These are phyloP conservation scores for Theretra japonica DNA, from an alignment of 2,888 invertebrate genomes.

Conservation along the genomic window DNA sequence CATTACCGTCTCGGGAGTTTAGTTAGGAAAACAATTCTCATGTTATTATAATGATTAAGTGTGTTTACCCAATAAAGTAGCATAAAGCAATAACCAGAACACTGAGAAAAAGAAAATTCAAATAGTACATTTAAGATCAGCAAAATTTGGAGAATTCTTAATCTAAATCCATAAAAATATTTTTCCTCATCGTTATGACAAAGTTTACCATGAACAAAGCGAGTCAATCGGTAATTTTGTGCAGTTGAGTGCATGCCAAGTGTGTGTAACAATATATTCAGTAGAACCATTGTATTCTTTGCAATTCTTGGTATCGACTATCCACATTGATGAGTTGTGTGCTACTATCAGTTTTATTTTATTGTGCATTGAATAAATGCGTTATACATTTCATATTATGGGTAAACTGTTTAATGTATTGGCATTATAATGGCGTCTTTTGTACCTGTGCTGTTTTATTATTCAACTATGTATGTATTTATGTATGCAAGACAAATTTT, in stretches of 20 bases:
- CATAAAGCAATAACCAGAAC: no score
- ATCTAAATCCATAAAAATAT: neutral
- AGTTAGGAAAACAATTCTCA: no score
- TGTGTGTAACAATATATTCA: constrained; percentile 11
- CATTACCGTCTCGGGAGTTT: no score
- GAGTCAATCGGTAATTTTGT: neutral
- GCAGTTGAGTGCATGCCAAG: constrained; percentile 15
- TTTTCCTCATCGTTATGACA: constrained; percentile 10
- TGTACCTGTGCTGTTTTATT: no score
- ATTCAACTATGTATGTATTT: no score
- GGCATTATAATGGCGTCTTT: no score
- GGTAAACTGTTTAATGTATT: neutral
- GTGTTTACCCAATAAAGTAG: no score
- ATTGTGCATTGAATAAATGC: neutral
- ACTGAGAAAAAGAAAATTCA: no score
- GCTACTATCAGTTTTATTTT: neutral
- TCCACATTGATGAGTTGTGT: neutral
- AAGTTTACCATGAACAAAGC: neutral
- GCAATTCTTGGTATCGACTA: neutral
- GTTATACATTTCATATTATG: neutral
- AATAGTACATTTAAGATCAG: neutral
- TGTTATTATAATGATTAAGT: no score
- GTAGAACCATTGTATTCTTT: neutral
- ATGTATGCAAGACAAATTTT: no score
- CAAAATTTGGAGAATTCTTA: neutral